Evolutionary conservation across 2,888 invertebrate species (phyloP), one percentile per base, ranked within the genome.

Genomic region (Pheosia gnoma): DNA sequence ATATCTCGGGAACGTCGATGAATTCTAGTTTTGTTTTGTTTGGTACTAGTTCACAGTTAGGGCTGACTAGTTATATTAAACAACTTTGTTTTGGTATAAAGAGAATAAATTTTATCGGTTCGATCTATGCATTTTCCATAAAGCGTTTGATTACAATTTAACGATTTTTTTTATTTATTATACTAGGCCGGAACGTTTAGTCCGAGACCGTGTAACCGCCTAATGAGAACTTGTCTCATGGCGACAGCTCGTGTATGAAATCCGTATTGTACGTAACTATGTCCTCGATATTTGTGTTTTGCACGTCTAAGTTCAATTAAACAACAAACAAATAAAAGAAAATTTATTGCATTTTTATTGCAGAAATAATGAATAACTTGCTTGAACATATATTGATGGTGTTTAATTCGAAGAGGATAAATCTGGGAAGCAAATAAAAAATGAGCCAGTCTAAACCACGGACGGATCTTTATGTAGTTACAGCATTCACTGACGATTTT

Each of bases 181-280:
- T 72, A 74, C 68, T 71, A 77, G 76, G 68, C 72, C 62, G 70
- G 72, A 70, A 73, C 76, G 73, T 72, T 68, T 76, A 75, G 67
- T 68, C 77, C 71, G 74, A 76, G 81, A 68, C 74, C 87, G 74
- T 89, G 90, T 91, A 81, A 68, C 80, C 67, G 81, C 84, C 88
- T 90, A 91, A 92, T 90, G 88, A 90, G 87, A 79, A 82, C 79
- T 78, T 79, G 78, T 87, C 88, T 85, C 89, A 86, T 88, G 86
- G 80, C 83, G 84, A 78, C 76, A 75, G 80, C 75, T 76, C 83
- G 85, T 86, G 85, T 89, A 88, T 87, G 86, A 87, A 89, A 87
- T 85, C 84, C 85, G 87, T 87, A 90, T 88, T 90, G 87, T 87
- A 82, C 81, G 77, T 83, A 85, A 87, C 85, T 85, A 83, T 87